Evolutionary conservation across 2,797 vertebrate species (phyloP).

Genomic region (Apogon talboti): DNA sequence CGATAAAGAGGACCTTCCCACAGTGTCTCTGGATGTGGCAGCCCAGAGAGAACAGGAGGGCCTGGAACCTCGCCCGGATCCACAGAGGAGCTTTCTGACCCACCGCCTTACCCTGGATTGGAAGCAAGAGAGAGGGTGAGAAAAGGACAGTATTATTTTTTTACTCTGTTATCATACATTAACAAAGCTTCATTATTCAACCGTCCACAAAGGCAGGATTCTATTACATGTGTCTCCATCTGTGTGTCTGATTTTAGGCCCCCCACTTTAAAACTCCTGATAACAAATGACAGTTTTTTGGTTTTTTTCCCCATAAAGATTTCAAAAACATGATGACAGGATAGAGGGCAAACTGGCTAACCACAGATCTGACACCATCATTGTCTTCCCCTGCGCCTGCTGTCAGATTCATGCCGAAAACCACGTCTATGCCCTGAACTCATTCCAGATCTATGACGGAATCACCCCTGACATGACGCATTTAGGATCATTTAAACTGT

Average conservation of each 20-base stretch:
- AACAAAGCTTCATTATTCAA: slow-evolving; percentile 9
- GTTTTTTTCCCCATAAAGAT: background rate
- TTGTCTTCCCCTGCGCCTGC: slow-evolving; percentile 3
- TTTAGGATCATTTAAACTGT: slow-evolving; percentile 16
- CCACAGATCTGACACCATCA: background rate
- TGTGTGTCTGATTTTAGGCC: background rate
- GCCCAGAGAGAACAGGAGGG: slow-evolving; percentile 95
- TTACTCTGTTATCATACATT: slow-evolving; percentile 15
- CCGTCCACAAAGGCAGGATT: slow-evolving; percentile 7
- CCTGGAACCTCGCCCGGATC: slow-evolving; percentile 95
- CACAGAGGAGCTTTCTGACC: slow-evolving; percentile 93
- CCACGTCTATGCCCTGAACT: slow-evolving; percentile 10
- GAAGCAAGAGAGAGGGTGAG: slow-evolving; percentile 59
- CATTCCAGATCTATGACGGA: slow-evolving; percentile 2
- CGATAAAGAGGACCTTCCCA: slow-evolving; percentile 97
- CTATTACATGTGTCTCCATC: background rate
- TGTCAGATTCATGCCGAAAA: slow-evolving; percentile 17
- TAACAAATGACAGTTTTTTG: background rate
- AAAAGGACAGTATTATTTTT: slow-evolving; percentile 58
- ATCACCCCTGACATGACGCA: slow-evolving; percentile 15
- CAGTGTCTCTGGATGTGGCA: slow-evolving; percentile 98
- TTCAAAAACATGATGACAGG: slow-evolving; percentile 3
- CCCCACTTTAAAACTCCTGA: background rate
- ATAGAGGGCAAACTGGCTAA: slow-evolving; percentile 16
- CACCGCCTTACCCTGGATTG: slow-evolving; percentile 88